These are phyloP conservation scores for Ramazzottius varieornatus DNA, from an alignment of 2,888 invertebrate genomes.

Conservation along the genomic window DNA sequence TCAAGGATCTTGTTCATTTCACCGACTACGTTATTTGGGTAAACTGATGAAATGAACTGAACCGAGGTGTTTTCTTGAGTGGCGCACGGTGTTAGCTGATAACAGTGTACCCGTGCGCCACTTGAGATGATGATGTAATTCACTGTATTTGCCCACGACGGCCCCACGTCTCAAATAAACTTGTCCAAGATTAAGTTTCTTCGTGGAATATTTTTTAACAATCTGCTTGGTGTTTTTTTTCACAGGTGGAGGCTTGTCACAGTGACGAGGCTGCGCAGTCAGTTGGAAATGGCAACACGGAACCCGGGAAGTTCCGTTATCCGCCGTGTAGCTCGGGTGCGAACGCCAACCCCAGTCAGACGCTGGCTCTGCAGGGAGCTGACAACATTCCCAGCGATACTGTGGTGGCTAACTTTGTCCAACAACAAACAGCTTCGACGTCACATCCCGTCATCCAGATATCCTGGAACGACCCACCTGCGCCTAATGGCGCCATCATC, in stretches of 20 bases:
- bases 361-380: background rate
- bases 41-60: no score
- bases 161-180: no score
- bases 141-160: no score
- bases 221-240: no score
- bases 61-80: no score
- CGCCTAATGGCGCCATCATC: slow-evolving; percentile 20
- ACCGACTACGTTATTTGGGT: slow-evolving; percentile 21
- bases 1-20: slow-evolving; percentile 18
- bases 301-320: background rate
- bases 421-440: slow-evolving; percentile 10
- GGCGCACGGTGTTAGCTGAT: no score
- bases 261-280: no score
- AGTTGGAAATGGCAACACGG: no score
- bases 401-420: background rate
- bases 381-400: background rate
- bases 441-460: slow-evolving; percentile 14
- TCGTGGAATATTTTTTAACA: no score
- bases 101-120: no score
- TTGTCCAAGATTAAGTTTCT: no score
- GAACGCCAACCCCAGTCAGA: background rate
- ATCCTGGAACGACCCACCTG: slow-evolving; percentile 16
- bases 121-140: no score
- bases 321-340: background rate
- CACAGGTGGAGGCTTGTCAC: background rate